Evolutionary conservation across 2,888 invertebrate genomes (phyloP).

Genomic region (Mylabris sibirica): DNA sequence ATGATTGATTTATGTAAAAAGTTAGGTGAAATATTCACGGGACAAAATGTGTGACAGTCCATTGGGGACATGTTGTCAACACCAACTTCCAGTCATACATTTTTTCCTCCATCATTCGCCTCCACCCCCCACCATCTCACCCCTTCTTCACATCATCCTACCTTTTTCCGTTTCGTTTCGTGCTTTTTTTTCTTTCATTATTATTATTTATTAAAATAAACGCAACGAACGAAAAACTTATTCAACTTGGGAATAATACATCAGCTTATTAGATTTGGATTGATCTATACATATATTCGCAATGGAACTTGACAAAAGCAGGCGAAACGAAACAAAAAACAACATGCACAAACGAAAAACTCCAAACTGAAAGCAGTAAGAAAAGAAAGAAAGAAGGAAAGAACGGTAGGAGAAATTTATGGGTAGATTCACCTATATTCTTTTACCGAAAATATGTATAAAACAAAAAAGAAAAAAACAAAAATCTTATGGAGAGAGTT

Average conservation of each 20-base stretch:
- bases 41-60: conserved; percentile 28
- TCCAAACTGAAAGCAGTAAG: too few species aligned
- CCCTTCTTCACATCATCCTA: too few species aligned
- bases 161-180: background rate
- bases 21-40: conserved; percentile 10
- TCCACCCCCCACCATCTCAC: too few species aligned
- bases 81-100: conserved; percentile 38
- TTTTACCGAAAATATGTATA: background rate
- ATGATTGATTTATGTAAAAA: conserved; percentile 9
- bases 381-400: background rate
- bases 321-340: conserved; percentile 16
- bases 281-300: conserved; percentile 31
- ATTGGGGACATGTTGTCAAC: conserved; percentile 36
- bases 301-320: conserved; percentile 19
- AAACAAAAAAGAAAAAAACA: background rate
- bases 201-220: conserved; percentile 46
- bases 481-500: background rate
- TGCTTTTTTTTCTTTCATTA: background rate
- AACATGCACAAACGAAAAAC: background rate
- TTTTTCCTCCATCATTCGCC: background rate
- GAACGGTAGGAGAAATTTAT: background rate
- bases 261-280: conserved; percentile 41
- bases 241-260: conserved; percentile 39
- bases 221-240: conserved; percentile 34
- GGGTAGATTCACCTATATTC: background rate